Evolutionary conservation across 2,797 vertebrate genomes (phyloP).

Genomic region (Craterocephalus amniculus): DNA sequence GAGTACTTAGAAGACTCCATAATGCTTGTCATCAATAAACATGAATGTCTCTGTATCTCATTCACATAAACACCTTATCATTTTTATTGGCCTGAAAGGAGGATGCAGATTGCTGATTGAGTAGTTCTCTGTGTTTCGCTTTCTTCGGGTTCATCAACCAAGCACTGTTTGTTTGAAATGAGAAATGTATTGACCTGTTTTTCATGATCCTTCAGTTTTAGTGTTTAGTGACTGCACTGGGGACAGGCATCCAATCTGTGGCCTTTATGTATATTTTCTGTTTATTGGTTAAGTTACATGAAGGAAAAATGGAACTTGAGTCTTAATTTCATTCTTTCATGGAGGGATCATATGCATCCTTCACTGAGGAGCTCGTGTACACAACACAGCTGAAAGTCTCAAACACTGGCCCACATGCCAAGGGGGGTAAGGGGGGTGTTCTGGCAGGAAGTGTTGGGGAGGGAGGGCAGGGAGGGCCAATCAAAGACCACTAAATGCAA

Average conservation of each 20-base stretch:
- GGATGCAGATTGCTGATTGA: conserved; percentile 79
- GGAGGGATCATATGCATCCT: conserved; percentile 27
- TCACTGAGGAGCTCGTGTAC: conserved; percentile 27
- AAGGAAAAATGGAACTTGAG: conserved; percentile 10
- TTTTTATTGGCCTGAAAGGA: conserved; percentile 54
- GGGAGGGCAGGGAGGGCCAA: conserved; percentile 71
- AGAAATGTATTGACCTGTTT: conserved; percentile 75
- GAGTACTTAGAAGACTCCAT: conserved; percentile 59
- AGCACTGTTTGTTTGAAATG: conserved; percentile 68
- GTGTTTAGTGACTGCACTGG: conserved; percentile 37
- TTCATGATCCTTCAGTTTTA: conserved; percentile 64
- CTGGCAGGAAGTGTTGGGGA: conserved; percentile 68
- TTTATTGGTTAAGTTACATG: conserved; percentile 35
- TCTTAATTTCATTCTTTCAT: conserved; percentile 33
- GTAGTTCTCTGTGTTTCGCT: conserved; percentile 66
- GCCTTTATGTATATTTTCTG: conserved; percentile 39
- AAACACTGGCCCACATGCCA: conserved; percentile 49
- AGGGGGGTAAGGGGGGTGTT: conserved; percentile 21
- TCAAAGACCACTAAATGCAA: conserved; percentile 51
- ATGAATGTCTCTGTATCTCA: conserved; percentile 66
- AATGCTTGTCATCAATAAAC: conserved; percentile 74
- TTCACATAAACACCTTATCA: conserved; percentile 62
- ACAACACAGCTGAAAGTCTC: conserved; percentile 44
- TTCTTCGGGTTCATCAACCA: conserved; percentile 68
- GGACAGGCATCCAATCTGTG: conserved; percentile 40